Evolutionary conservation across 2,113 vertebrate genomes (phyloP), one percentile per base, ranked within the genome.

Genomic region (Austrofundulus limnaeus): DNA sequence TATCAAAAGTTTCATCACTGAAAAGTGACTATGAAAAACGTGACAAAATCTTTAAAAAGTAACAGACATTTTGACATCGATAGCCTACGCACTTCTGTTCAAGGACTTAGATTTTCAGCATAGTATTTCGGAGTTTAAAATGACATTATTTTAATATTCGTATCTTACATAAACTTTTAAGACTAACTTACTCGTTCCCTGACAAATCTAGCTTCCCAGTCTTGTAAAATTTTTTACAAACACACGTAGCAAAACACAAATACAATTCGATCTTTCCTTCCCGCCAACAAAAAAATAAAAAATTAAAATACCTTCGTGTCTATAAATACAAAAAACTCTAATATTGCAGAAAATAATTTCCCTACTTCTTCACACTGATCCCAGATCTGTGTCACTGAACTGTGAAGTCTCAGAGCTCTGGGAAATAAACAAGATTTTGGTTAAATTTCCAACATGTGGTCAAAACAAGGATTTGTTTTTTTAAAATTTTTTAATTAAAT

Each of bases 121-220:
- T 70, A 66, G 77, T 49, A 52, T 75, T 76, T 73, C 72, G 54
- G 71, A 83, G 46, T 70, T 73, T 78, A 76, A 72, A 64, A 77
- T 53, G 67, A 38, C 84, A 92, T 92, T 90, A 90, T 85, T 87
- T 80, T 81, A 62, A 84, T 85, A 89, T 88, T 87, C 72, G 83
- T 89, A 87, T 88, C 72, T 85, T 83, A 83, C 85, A 88, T 31
- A 87, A 20, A 77, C 81, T 78, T 86, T 50, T 53, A 69, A 75
- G 66, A 79, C 63, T 77, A 70, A 85, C 83, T 80, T 90, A 67
- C 81, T 71, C 62, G 38, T 83, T 83, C 72, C 73, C 75, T 64
- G 73, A 78, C 66, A 38, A 63, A 50, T 81, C 62, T 61, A 52
- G 60, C 47, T 34, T 80, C 51, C 72, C 55, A n/a, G 69, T 67